phyloP scores from a whole-genome alignment of 2,113 vertebrate species.

The Taxidea taxus region DNA sequence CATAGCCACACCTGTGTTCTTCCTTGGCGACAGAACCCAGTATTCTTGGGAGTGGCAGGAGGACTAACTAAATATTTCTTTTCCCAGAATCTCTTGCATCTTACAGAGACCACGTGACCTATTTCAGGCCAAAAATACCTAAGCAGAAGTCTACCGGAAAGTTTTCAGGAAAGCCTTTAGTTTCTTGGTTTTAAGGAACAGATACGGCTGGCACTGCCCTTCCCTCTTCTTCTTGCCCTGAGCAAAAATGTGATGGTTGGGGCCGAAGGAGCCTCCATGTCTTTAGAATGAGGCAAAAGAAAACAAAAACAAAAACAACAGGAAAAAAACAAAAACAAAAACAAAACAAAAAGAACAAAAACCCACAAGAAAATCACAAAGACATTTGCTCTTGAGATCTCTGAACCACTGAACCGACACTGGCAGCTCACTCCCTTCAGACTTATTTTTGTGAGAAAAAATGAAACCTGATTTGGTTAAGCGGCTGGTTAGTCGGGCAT shows the following conservation, averaged over 20 bases:
- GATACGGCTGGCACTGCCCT: neutral
- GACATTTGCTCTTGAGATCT: neutral
- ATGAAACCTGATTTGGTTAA: neutral
- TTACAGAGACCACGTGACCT: neutral
- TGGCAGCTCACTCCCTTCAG: neutral
- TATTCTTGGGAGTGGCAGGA: neutral
- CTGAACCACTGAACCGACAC: neutral
- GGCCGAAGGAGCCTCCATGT: neutral
- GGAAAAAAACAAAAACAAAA: neutral
- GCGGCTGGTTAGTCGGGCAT: neutral
- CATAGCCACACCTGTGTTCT: neutral
- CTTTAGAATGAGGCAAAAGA: neutral
- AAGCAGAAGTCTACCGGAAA: neutral
- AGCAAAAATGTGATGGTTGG: neutral
- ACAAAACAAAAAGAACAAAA: neutral
- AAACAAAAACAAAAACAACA: neutral
- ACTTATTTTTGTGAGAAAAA: neutral
- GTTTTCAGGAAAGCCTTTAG: neutral
- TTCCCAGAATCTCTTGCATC: neutral
- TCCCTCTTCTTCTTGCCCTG: neutral
- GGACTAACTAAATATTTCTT: neutral
- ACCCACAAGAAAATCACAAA: neutral
- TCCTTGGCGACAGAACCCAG: neutral
- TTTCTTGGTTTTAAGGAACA: neutral
- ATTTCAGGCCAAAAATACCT: neutral